A percentile compares a stretch with the other conserved stretches of the same genome.
Conservation (phyloP, 2,113 vertebrate species). For the Lepidothrix coronata region DNA sequence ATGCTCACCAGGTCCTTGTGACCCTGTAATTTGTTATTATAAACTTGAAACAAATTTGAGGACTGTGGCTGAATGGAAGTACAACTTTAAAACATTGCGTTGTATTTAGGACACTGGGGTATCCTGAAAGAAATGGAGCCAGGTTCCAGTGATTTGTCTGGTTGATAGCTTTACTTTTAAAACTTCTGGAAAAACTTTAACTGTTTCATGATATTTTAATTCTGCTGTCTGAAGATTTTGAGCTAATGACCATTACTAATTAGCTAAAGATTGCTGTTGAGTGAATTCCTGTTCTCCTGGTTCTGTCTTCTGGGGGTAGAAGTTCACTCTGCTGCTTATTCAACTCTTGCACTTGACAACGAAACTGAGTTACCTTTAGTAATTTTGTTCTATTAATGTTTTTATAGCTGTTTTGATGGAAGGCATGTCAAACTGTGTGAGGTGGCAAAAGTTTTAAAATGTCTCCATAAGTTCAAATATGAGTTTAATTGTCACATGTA, state of each 20-base stretch:
- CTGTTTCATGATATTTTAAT: background rate
- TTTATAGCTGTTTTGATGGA: background rate
- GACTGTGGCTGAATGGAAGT: background rate
- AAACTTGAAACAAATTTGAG: constrained; percentile 7
- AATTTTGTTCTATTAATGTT: background rate
- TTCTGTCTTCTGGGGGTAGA: background rate
- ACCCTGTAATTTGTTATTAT: background rate
- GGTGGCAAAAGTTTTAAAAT: background rate
- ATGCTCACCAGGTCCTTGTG: background rate
- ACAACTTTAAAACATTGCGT: background rate
- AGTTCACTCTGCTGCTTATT: background rate
- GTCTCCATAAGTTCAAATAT: background rate
- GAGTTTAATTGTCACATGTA: background rate
- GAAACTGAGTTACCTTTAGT: background rate
- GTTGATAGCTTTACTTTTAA: background rate
- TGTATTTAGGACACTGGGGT: background rate
- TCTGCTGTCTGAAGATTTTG: background rate
- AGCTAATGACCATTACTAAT: background rate
- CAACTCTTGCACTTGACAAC: background rate
- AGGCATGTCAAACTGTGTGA: background rate
- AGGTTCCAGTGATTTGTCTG: background rate
- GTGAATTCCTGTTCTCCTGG: background rate
- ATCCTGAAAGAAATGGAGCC: background rate
- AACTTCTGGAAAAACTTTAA: background rate
- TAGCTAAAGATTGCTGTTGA: background rate